Evolutionary conservation across 35 echinoderm and acorn worm genomes (phyloP), one percentile per base, ranked within the genome.

Genomic region (Lytechinus pictus): DNA sequence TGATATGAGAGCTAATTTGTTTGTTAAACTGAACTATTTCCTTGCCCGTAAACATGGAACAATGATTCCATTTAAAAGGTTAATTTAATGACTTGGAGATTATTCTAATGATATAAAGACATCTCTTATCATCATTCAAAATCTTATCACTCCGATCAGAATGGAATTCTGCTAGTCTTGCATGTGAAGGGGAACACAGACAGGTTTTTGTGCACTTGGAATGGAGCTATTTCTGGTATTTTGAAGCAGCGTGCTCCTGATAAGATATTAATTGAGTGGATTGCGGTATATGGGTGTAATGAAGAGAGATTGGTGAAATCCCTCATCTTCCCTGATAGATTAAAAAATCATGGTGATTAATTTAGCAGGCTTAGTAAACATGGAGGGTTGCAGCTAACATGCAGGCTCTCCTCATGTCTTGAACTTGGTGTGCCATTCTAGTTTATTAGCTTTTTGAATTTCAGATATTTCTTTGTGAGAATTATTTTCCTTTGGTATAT

Each of bases 181-280:
- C 57, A 60, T 60, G 16, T 16, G 16, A 19, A 5, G 13, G 8
- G 66, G n/a, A 24, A 24, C 19, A 79, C 66, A 79, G 66, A 79
- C 66, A 19, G 16, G 66, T 79, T 79, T 79, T 79, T 27, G n/a
- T 79, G 66, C 66, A 19, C 66, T 79, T 79, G 19, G 19, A 79
- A 7, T 24, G 66, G 16, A 79, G 16, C 66, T 79, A 79, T 79
- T 79, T 79, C 66, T 79, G 66, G 66, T 79, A 79, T 79, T 79
- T 79, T 79, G 66, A 19, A 24, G 19, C 5, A 79, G 14, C 66
- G n/a, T 16, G 66, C 13, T 58, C 13, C 56, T 79, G 19, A 79
- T 79, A 79, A 7, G 66, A 79, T 79, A 79, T 79, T 79, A 79
- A 79, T 79, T 79, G 66, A 79, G 66, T 79, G 66, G 66, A 79